A percentile compares a stretch with the other conserved stretches of the same genome.
phyloP scores from a whole-genome alignment of 1,140 invertebrate genomes.

The Microplitis mediator region DNA sequence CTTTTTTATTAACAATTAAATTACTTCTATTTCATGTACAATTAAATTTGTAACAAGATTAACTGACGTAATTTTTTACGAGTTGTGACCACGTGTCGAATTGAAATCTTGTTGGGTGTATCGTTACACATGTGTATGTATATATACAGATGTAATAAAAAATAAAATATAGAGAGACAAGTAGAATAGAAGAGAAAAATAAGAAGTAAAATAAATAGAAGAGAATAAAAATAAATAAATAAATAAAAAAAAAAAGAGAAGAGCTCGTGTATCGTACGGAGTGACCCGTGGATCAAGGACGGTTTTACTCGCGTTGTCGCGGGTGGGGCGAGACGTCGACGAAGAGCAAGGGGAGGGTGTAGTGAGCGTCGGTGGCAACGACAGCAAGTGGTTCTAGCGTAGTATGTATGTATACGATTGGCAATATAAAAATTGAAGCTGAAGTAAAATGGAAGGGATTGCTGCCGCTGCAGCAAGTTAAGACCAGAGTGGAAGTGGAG shows the following conservation, averaged over 20 bases:
- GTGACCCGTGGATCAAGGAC: constrained; percentile 60
- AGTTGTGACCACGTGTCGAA: constrained; percentile 53
- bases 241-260: not conserved
- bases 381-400: constrained; percentile 26
- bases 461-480: no score
- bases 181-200: constrained; percentile 2
- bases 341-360: not conserved
- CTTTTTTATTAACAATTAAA: no score
- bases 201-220: constrained; percentile 26
- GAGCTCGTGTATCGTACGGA: constrained; percentile 39
- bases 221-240: constrained; percentile 22
- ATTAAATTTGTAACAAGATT: no score
- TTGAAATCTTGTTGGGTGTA: constrained; percentile 5
- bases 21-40: no score
- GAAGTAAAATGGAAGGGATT: no score
- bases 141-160: no score
- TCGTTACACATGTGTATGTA: not conserved
- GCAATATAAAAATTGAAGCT: no score
- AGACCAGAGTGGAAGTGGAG: no score
- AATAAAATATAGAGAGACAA: no score
- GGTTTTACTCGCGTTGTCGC: constrained; percentile 51
- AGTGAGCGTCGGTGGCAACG: constrained; percentile 4
- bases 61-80: constrained; percentile 39
- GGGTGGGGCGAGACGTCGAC: constrained; percentile 34
- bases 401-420: no score